Base-by-base conservation (phyloP, 2,797 vertebrate species). In the Epinephelus coioides region DNA sequence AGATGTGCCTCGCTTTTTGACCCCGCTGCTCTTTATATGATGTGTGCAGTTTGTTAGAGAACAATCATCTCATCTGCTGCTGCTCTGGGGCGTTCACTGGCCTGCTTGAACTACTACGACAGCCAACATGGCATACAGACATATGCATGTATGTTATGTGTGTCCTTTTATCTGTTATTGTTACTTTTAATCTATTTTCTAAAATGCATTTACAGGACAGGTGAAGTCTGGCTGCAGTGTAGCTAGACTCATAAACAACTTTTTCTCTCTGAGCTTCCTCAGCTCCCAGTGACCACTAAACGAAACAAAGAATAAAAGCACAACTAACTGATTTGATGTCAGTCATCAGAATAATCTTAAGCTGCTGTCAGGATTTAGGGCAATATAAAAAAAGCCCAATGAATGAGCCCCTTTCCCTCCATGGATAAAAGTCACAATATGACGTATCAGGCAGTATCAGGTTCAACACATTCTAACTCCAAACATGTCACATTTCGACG, bases 41-140 rank as follows among this genome's bases (percentile, higher is more conserved):
- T 75, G 70, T 77, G 71, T 66, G 74, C 69, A 56, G 61, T 79
- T 83, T 81, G 79, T 81, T 71, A 66, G 71, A 73, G 43, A 56
- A 66, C 59, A 72, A 75, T 81, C 60, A 25, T 53, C 65, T 81
- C 19, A 64, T 87, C 69, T 79, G 55, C 65, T 81, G 63, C 49
- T 72, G 44, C 34, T 34, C 34, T 69, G 62, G 59, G 54, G 13
- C 8, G 1, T 47, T 61, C 47, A 73, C 63, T 53, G 66, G 7
- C 60, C 75, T 63, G 65, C 65, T 83, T 51, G n/a, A 75, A 66
- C 38, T 21, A n/a, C 56, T 50, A 44, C 14, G 38, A 27, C 50
- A 34, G 49, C 38, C 54, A 61, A 50, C 72, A 79, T 30, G 23
- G 19, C 50, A 79, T 51, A 72, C 46, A 69, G 18, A 68, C 44